phyloP scores from a whole-genome alignment of 1,140 invertebrate genomes.

The Carposina sasakii region DNA sequence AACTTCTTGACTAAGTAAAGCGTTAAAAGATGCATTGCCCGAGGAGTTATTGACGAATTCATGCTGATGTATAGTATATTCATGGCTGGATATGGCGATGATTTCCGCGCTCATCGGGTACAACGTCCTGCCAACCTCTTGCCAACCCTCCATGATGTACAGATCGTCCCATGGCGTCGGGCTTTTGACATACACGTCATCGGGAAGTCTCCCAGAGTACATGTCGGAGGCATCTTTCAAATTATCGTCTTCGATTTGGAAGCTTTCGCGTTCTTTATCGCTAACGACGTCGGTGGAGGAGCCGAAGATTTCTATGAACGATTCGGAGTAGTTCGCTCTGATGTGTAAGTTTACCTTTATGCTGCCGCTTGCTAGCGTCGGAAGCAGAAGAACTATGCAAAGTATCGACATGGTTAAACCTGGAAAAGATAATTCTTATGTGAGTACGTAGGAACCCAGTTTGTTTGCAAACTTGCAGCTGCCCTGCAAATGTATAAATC shows the following conservation, averaged over 20 bases:
- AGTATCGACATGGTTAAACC: too few species aligned
- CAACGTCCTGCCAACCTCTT: conserved; percentile 25
- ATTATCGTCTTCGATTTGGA: conserved; percentile 21
- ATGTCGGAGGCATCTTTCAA: conserved; percentile 21
- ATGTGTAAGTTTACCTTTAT: too few species aligned
- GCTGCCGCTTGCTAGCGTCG: too few species aligned
- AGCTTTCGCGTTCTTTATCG: conserved; percentile 25
- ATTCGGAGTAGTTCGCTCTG: too few species aligned
- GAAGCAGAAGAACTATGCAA: too few species aligned
- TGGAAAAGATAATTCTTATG: too few species aligned
- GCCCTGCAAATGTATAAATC: too few species aligned
- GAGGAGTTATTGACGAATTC: conserved; percentile 17
- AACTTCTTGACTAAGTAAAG: conserved; percentile 5
- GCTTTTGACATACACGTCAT: conserved; percentile 31
- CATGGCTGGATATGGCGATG: conserved; percentile 1
- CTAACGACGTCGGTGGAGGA: conserved; percentile 15
- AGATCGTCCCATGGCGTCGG: conserved; percentile 39
- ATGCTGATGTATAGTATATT: conserved; percentile 6
- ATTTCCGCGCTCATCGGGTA: conserved; percentile 15
- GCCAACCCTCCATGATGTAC: conserved; percentile 29
- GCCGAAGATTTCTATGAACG: conserved; percentile 24
- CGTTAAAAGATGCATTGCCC: conserved; percentile 7
- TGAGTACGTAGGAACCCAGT: too few species aligned
- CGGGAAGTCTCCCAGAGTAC: conserved; percentile 23
- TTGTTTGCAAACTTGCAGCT: too few species aligned